Conservation (phyloP, 2,113 vertebrate genomes). For the Mirounga angustirostris region DNA sequence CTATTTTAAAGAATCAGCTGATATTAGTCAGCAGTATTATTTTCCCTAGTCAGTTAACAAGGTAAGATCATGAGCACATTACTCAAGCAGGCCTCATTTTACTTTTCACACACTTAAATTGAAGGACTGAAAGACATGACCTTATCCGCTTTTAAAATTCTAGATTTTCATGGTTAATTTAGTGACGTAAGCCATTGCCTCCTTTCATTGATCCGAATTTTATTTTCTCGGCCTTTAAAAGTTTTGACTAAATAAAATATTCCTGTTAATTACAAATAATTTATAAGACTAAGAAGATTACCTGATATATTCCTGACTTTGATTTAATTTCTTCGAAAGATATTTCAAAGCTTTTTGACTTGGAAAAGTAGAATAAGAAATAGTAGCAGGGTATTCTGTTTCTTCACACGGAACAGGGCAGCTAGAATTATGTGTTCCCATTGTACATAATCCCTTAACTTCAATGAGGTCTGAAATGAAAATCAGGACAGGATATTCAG, state of each 20-base stretch:
- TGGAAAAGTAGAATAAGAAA: slow-evolving; percentile 88
- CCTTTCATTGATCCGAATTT: background rate
- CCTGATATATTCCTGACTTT: slow-evolving; percentile 84
- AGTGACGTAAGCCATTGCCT: background rate
- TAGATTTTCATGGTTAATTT: background rate
- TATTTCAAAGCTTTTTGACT: slow-evolving; percentile 82
- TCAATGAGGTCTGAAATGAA: slow-evolving; percentile 86
- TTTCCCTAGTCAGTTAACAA: background rate
- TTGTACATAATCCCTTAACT: slow-evolving; percentile 84
- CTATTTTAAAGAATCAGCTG: background rate
- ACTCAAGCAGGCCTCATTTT: background rate
- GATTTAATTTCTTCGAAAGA: slow-evolving; percentile 86
- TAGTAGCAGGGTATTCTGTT: slow-evolving; percentile 85
- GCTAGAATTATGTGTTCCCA: slow-evolving; percentile 88
- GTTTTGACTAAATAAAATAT: background rate
- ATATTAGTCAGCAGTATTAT: background rate
- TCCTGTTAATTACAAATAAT: background rate
- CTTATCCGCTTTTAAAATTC: background rate
- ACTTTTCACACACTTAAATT: background rate
- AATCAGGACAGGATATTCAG: background rate
- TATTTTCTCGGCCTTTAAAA: background rate
- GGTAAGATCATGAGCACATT: background rate
- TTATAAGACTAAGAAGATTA: background rate
- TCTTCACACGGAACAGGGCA: slow-evolving; percentile 89
- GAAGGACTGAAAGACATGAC: background rate